These are phyloP conservation scores for Myxocyprinus asiaticus DNA, from an alignment of 2,113 vertebrate species.

Conservation along the genomic window DNA sequence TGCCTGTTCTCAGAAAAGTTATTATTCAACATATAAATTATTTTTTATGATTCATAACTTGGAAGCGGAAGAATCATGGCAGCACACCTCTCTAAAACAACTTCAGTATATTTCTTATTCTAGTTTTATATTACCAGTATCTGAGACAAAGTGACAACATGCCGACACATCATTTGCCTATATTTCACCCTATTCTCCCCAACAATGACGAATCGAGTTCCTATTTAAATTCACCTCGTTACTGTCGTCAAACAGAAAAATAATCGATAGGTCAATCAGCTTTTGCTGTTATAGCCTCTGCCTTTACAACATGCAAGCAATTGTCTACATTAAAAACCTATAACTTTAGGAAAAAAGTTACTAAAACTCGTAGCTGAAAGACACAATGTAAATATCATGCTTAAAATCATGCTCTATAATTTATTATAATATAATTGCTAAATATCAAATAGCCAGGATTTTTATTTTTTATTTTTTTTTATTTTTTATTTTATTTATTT, in stretches of 20 bases:
- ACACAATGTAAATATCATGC: no score
- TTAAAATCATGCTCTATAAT: no score
- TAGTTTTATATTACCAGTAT: neutral
- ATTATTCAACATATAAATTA: neutral
- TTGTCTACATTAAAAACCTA: no score
- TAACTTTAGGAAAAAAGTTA: no score
- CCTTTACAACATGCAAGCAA: no score
- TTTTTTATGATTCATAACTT: neutral
- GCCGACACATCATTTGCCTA: neutral
- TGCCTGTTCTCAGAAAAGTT: neutral
- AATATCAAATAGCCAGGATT: no score
- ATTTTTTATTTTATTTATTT: no score
- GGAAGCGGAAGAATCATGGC: neutral
- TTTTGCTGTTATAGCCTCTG: neutral
- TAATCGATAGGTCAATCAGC: neutral
- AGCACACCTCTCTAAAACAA: neutral
- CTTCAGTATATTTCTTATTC: neutral
- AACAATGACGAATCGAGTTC: neutral
- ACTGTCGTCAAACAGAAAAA: conserved; percentile 3
- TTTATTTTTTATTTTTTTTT: no score
- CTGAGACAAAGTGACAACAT: neutral
- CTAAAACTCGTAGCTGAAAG: no score
- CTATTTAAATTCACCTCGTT: neutral
- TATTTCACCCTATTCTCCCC: neutral
- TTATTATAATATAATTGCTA: no score